Evolutionary conservation across 2,797 vertebrate genomes (phyloP).

Genomic region (Enteromius unitaeniatus): DNA sequence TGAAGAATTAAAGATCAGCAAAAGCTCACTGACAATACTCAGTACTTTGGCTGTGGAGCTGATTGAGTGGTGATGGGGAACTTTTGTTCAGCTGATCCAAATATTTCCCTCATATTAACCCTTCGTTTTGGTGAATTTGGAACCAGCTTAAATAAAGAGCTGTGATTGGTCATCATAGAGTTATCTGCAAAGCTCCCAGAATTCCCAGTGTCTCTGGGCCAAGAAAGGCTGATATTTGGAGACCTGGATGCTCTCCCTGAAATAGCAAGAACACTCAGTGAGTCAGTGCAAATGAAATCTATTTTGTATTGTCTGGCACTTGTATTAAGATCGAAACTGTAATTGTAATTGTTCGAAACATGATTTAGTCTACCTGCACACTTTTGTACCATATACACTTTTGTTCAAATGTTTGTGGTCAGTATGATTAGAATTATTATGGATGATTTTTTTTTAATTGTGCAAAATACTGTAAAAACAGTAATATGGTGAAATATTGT

Average conservation of each 20-base stretch:
- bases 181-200: slow-evolving; percentile 34
- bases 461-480: neutral
- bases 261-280: slow-evolving; percentile 27
- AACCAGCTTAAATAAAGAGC: slow-evolving; percentile 72
- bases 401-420: neutral
- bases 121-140: slow-evolving; percentile 59
- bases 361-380: neutral
- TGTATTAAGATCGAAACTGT: too few relatives aligned
- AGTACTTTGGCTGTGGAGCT: neutral
- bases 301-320: neutral
- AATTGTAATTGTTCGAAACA: neutral
- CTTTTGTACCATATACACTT: neutral
- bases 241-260: slow-evolving; percentile 62
- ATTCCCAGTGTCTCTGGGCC: slow-evolving; percentile 33
- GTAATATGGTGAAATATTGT: neutral
- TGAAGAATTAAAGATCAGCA: neutral
- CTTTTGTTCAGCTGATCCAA: slow-evolving; percentile 57
- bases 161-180: slow-evolving; percentile 63
- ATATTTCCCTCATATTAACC: slow-evolving; percentile 65
- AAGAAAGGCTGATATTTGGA: slow-evolving; percentile 11
- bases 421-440: neutral
- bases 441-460: neutral
- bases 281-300: neutral
- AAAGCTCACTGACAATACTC: neutral
- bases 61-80: slow-evolving; percentile 52